Percentiles rank a stretch among this genome's conserved stretches.
phyloP scores from a whole-genome alignment of 2,113 vertebrate species.

The Solea solea region DNA sequence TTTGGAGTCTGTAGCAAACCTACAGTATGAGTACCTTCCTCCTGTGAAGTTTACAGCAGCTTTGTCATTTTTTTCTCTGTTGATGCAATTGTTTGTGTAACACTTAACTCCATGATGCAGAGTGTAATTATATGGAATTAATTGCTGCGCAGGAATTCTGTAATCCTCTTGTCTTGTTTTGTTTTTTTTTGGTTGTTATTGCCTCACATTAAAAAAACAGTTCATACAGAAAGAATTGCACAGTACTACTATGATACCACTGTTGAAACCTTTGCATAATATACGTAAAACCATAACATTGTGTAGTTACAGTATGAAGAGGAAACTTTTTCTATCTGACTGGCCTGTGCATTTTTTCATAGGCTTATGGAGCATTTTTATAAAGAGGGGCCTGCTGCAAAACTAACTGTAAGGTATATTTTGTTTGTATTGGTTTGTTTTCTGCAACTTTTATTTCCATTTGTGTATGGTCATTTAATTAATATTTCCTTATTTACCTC shows the following conservation, averaged over 20 bases:
- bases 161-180: slow-evolving; percentile 55
- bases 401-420: slow-evolving; percentile 64
- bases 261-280: slow-evolving; percentile 66
- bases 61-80: slow-evolving; percentile 78
- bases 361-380: slow-evolving; percentile 52
- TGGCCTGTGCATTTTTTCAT: slow-evolving; percentile 58
- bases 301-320: slow-evolving; percentile 55
- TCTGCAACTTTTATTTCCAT: slow-evolving; percentile 59
- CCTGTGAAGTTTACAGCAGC: slow-evolving; percentile 73
- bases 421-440: slow-evolving; percentile 58
- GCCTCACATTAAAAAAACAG: slow-evolving; percentile 39
- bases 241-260: slow-evolving; percentile 63
- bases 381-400: slow-evolving; percentile 67
- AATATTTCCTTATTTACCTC: slow-evolving; percentile 75
- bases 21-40: slow-evolving; percentile 63
- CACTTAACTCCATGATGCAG: slow-evolving; percentile 81
- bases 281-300: slow-evolving; percentile 56
- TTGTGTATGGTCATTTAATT: slow-evolving; percentile 66
- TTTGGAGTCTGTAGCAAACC: slow-evolving; percentile 60
- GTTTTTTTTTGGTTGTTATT: slow-evolving; percentile 40
- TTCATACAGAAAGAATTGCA: slow-evolving; percentile 64
- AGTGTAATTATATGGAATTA: slow-evolving; percentile 74
- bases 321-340: slow-evolving; percentile 57
- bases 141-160: slow-evolving; percentile 65
- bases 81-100: slow-evolving; percentile 80